Base-by-base conservation (phyloP, 2,113 vertebrate genomes). In the Menura novaehollandiae region DNA sequence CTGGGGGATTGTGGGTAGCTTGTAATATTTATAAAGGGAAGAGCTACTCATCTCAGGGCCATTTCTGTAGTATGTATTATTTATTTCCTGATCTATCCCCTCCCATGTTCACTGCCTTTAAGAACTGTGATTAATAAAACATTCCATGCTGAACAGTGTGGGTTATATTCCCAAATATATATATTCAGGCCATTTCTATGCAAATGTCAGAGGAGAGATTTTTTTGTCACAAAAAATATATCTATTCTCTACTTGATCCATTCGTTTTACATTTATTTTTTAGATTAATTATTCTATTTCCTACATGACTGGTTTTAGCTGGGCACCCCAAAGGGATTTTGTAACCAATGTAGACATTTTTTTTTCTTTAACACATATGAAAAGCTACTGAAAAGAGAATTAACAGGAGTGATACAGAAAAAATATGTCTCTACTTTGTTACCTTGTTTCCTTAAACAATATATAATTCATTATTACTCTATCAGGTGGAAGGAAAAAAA, bases 21-120 rank as follows among this genome's bases (percentile, higher is more conserved):
- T 98, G 96, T 97, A 98, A 98, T 98, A 98, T 98, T 98, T 98
- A 98, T 98, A 96, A 98, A 97, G 95, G 39, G 95, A 98, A 97
- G 92, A 98, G 66, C 91, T 93, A 95, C 97, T 97, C 97, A 97
- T 98, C 96, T 97, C 94, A 97, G 95, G 97, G 96, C 97, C 97
- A 97, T 98, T 98, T 98, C 96, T 96, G 88, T 93, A 88, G 59
- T 88, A 98, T 98, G 97, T 97, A 98, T 98, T 98, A 98, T 98
- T 98, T 98, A 98, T 98, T 97, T 95, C 91, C 92, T 97, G 96
- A 95, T 97, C 95, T 97, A 93, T 97, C 81, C 76, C 95, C 92
- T 97, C 89, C 97, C 83, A 93, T 97, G 93, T 97, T 97, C 97
- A 93, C 94, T 95, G 93, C 97, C 97, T 97, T 98, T 97, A 97